Evolutionary conservation across 2,888 invertebrate species (phyloP), one percentile per base, ranked within the genome.

Genomic region (Chaetogeoica ovagalla): DNA sequence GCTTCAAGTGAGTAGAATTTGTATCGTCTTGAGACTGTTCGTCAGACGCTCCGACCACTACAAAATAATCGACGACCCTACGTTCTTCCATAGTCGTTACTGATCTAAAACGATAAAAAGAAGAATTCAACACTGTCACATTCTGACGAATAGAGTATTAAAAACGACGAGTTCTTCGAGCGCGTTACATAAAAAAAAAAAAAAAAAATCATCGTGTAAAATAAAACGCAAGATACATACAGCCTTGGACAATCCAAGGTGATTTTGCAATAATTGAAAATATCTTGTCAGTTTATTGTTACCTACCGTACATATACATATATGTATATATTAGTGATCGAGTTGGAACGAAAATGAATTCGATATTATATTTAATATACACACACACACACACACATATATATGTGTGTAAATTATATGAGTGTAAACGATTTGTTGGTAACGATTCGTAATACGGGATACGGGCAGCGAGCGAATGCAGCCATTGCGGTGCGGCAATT

Each of bases 11-110:
- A 4, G 89, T 88, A 84, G 90, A 90, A 83, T 93, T 92, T 82
- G 92, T 91, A 86, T 94, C 94, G 82, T 94, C 93, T 84, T 90
- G 88, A 82, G 92, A 88, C 85, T 93, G 91, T 48, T 93, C 92
- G 83, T 93, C 93, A 21, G 96, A 94, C 86, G 98, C 89, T 48
- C 98, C 98, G 85, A 98, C 97, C 82, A 98, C 94, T 84, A 99
- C 97, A 89, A 99, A 99, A 88, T 98, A 98, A 89, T 99, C 98
- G 39, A 96, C 97, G 83, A 98, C 94, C 87, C 93, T 90, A 85
- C 92, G 90, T 85, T 94, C 94, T 86, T 94, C 94, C 94, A 94
- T 94, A 84, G 83, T 87, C 77, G n/a, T 7, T 7, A 19, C 3
- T 71, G 37, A 69, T 71, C 81, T 81, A 71, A 74, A 70, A 48